These are phyloP conservation scores for Montipora sp. DNA, from an alignment of 64 coral and sea anemone species.

Conservation along the genomic window DNA sequence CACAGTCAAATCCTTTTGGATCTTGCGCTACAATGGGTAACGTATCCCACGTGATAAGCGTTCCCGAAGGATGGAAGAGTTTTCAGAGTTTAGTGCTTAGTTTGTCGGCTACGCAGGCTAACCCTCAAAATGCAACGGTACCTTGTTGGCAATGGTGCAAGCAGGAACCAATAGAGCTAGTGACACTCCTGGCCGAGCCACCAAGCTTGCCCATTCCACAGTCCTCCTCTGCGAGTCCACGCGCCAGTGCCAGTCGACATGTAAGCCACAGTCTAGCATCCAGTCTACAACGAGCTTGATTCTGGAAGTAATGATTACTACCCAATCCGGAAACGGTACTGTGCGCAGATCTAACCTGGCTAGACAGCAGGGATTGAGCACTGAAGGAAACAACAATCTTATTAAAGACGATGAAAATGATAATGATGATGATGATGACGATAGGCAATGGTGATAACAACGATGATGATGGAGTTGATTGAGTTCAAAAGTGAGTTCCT, in stretches of 20 bases:
- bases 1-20: too few species aligned
- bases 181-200: constrained; percentile 76
- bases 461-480: background rate
- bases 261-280: constrained; percentile 93
- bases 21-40: too few species aligned
- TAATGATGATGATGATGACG: background rate
- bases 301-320: constrained; percentile 59
- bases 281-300: constrained; percentile 77
- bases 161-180: constrained; percentile 79
- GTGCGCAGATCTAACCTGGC: constrained; percentile 6
- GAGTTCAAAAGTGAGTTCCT: too few species aligned
- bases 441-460: background rate
- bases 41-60: too few species aligned
- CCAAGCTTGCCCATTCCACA: constrained; percentile 87
- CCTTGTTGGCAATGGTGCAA: constrained; percentile 91
- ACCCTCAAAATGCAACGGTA: background rate
- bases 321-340: constrained; percentile 1
- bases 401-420: background rate
- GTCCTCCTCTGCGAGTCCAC: constrained; percentile 82
- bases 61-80: too few species aligned
- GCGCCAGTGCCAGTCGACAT: constrained; percentile 74
- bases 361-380: constrained; percentile 51
- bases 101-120: too few species aligned
- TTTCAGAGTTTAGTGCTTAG: too few species aligned
- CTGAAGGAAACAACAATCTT: background rate